Base-by-base conservation (phyloP, 1,140 invertebrate species). In the Vanessa tameamea region DNA sequence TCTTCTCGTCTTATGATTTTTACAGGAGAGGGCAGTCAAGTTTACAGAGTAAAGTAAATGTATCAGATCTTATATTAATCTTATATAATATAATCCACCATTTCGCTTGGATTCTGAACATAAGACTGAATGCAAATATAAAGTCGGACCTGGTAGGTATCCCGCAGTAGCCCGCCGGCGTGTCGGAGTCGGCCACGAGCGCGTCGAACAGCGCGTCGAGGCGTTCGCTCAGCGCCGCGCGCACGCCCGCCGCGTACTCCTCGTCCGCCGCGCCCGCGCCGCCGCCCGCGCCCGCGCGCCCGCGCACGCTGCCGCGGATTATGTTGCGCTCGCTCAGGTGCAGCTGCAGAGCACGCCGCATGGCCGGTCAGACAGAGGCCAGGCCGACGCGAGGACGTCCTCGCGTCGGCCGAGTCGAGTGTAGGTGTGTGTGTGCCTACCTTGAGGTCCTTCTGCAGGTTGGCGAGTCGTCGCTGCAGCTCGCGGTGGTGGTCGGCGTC, bases 371-470 rank as follows among this genome's bases (percentile, higher is more conserved):
- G 26, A 31, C 6, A 31, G 26, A 31, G 3, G 26, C 26, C 2
- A 31, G 26, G 26, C 26, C 1, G 26, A 31, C 26, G 6, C 26
- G 26, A 4, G 26, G 26, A 3, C 26, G 6, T 1, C 1, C 6
- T 31, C 6, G 26, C 3, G 26, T 31, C 26, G 26, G 26, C 26
- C 2, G 6, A 31, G 26, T 31, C 47, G 5, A 48, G n/a, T n/a
- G n/a, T n/a, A n/a, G 51, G 15, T 53, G 1, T n/a, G n/a, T n/a
- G 1, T 55, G 7, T 16, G 16, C 51, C 2, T 64, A 50, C 95
- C 93, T 95, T 96, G 3, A 96, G 92, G 78, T 96, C 95, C 77
- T 95, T 94, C 85, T 96, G 96, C 66, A 96, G 86, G 72, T 94
- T 95, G 47, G 95, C 95, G 13, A 96, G 93, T 48, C 96, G 84